Evolutionary conservation across 2,113 vertebrate genomes (phyloP).

Genomic region (Rana temporaria): DNA sequence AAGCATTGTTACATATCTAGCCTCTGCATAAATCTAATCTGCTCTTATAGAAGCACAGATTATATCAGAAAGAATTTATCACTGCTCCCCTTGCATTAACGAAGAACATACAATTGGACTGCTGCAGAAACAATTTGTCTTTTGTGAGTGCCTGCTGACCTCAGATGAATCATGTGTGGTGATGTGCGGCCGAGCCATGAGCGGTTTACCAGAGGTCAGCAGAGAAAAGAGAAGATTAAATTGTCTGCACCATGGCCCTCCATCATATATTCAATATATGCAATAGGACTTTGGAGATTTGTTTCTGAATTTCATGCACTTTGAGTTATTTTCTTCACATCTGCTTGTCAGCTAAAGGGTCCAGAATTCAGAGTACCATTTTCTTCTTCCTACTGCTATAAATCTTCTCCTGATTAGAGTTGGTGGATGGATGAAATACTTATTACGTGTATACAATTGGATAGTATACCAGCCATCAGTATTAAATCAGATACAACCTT

Average conservation of each 20-base stretch:
- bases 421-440: slow-evolving; percentile 25
- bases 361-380: slow-evolving; percentile 26
- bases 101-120: slow-evolving; percentile 49
- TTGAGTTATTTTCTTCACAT: slow-evolving; percentile 53
- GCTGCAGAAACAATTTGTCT: slow-evolving; percentile 54
- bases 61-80: slow-evolving; percentile 53
- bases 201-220: slow-evolving; percentile 54
- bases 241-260: slow-evolving; percentile 49
- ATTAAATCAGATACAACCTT: slow-evolving; percentile 8
- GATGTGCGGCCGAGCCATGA: slow-evolving; percentile 47
- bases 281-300: slow-evolving; percentile 56
- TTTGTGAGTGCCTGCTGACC: slow-evolving; percentile 23
- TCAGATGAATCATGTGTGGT: slow-evolving; percentile 51
- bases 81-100: slow-evolving; percentile 28
- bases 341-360: slow-evolving; percentile 36
- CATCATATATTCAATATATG: slow-evolving; percentile 57
- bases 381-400: slow-evolving; percentile 29
- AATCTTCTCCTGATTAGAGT: slow-evolving; percentile 44
- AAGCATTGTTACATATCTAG: slow-evolving; percentile 36
- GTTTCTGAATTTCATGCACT: slow-evolving; percentile 51
- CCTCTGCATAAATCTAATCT: slow-evolving; percentile 42
- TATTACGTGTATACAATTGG: slow-evolving; percentile 31
- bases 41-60: slow-evolving; percentile 35
- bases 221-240: slow-evolving; percentile 54
- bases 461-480: not conserved